Conservation (phyloP, 2,888 invertebrate genomes). For the Mythimna impura region DNA sequence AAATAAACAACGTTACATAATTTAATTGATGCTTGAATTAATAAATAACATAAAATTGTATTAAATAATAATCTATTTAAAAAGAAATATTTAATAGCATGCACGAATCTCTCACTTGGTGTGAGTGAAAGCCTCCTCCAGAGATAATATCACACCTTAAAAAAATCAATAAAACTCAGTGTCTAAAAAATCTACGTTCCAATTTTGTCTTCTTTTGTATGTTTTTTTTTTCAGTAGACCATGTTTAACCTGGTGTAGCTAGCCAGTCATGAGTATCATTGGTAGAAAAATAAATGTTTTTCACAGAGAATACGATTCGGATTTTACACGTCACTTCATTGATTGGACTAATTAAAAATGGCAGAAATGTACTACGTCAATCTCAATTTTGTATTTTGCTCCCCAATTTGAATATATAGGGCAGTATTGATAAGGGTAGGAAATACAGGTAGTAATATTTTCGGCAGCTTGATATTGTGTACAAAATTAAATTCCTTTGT, state of each 20-base stretch:
- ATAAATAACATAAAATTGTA: too few relatives aligned
- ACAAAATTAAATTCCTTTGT: too few relatives aligned
- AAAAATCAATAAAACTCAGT: too few relatives aligned
- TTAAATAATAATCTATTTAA: too few relatives aligned
- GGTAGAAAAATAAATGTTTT: slow-evolving; percentile 31
- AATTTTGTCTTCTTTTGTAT: not conserved
- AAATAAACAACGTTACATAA: too few relatives aligned
- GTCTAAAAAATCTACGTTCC: too few relatives aligned
- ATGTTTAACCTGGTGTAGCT: not conserved
- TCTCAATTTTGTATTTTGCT: slow-evolving; percentile 52
- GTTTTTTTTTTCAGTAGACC: not conserved
- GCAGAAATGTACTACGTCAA: slow-evolving; percentile 51
- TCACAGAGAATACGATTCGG: slow-evolving; percentile 11
- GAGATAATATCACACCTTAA: too few relatives aligned
- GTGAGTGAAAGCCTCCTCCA: too few relatives aligned
- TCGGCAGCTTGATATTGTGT: not conserved
- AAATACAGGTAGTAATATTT: not conserved
- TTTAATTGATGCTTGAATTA: too few relatives aligned
- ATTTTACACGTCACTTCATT: slow-evolving; percentile 44
- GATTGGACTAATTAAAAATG: slow-evolving; percentile 63
- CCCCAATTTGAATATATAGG: slow-evolving; percentile 35
- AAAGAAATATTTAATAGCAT: too few relatives aligned
- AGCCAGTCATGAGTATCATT: slow-evolving; percentile 9
- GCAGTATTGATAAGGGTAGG: slow-evolving; percentile 41
- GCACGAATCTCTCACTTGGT: too few relatives aligned